These are phyloP conservation scores for Schizopygopsis pylzovi DNA, from an alignment of 2,797 vertebrate genomes.

Conservation along the genomic window DNA sequence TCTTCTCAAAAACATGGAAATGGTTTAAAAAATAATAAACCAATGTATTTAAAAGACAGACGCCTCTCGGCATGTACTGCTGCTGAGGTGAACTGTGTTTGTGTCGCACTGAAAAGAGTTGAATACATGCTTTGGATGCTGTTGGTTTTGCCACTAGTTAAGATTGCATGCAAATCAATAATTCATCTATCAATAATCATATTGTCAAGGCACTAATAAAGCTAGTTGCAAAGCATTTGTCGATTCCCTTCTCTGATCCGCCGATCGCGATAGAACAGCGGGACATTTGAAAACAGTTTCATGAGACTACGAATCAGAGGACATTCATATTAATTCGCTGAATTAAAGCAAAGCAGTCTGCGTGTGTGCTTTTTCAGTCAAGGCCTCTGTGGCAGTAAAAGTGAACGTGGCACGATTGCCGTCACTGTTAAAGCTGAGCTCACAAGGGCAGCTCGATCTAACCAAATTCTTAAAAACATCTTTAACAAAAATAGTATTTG, in stretches of 20 bases:
- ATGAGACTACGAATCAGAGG: not conserved
- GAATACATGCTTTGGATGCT: not conserved
- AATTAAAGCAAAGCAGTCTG: not conserved
- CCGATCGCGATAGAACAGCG: no score
- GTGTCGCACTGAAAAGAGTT: not conserved
- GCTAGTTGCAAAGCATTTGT: no score
- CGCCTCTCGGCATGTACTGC: not conserved
- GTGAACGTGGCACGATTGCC: not conserved
- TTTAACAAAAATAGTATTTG: not conserved
- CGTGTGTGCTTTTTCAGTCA: not conserved
- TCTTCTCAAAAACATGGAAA: not conserved
- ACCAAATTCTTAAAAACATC: not conserved
- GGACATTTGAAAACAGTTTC: not conserved
- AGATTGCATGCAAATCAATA: not conserved
- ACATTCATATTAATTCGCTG: not conserved
- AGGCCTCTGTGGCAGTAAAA: not conserved
- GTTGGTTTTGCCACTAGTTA: not conserved
- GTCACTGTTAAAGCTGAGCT: not conserved
- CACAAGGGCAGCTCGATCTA: not conserved
- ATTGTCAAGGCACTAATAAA: constrained; percentile 27
- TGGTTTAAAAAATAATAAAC: not conserved
- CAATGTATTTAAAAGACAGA: not conserved
- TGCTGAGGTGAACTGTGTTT: not conserved
- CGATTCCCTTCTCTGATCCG: not conserved
- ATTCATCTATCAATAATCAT: not conserved